phyloP scores from a whole-genome alignment of 2,797 vertebrate genomes.

The Poecilia wingei region DNA sequence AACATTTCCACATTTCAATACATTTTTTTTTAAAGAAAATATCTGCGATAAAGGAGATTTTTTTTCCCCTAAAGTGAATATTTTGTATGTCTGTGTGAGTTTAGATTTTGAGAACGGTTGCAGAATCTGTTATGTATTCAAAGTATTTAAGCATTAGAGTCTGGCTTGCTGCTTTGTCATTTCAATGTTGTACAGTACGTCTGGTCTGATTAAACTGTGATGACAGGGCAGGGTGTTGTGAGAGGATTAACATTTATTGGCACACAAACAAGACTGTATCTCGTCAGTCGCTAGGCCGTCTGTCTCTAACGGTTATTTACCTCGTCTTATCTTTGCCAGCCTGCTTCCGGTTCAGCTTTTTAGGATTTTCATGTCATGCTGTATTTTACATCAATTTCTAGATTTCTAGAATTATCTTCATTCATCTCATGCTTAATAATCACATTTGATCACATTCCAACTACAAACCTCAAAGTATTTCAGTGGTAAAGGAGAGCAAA shows the following conservation, averaged over 20 bases:
- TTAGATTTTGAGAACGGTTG: not conserved
- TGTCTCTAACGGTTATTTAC: constrained; percentile 1
- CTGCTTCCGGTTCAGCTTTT: not conserved
- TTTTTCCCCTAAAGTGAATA: not conserved
- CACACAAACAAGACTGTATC: constrained; percentile 48
- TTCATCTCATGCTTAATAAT: not conserved
- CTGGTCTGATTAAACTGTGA: constrained; percentile 67
- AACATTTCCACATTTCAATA: not conserved
- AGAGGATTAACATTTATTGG: constrained; percentile 35
- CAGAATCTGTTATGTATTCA: constrained; percentile 11
- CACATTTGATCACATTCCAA: not conserved
- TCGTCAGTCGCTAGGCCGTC: constrained; percentile 19
- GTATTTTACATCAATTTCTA: not conserved
- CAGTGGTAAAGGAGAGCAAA: not conserved
- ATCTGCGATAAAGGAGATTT: not conserved
- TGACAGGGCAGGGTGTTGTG: constrained; percentile 53
- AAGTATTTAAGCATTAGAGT: constrained; percentile 24
- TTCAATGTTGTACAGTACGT: constrained; percentile 4
- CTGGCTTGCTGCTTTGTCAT: constrained; percentile 26
- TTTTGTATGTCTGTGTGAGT: not conserved
- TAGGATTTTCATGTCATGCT: constrained; percentile 1
- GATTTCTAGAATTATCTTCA: not conserved
- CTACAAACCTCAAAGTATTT: not conserved
- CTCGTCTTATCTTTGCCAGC: not conserved
- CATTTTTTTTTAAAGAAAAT: not conserved